Conservation (phyloP, 2,888 invertebrate genomes). For the Xiphydria camelus region DNA sequence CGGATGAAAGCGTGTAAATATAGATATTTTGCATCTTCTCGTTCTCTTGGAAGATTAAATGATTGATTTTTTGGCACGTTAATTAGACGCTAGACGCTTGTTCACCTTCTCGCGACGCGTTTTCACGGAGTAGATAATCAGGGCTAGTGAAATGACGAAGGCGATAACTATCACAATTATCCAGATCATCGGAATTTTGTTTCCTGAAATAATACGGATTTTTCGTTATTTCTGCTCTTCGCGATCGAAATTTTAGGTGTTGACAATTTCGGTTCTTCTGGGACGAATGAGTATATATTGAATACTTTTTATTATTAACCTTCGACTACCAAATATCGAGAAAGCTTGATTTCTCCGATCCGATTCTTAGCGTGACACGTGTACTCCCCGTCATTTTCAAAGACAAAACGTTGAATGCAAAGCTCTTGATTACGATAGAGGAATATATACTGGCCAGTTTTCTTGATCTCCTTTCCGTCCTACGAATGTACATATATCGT, state of each 20-base stretch:
- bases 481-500: too few relatives aligned
- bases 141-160: constrained; percentile 32
- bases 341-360: constrained; percentile 56
- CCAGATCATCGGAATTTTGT: constrained; percentile 46
- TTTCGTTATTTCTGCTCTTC: too few relatives aligned
- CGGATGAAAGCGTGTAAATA: constrained; percentile 15
- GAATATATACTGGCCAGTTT: constrained; percentile 48
- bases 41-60: not conserved
- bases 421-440: constrained; percentile 55
- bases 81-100: not conserved
- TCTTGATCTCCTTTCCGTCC: constrained; percentile 36
- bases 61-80: too few relatives aligned
- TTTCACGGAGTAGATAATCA: constrained; percentile 44
- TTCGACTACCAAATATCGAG: too few relatives aligned
- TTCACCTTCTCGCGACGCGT: constrained; percentile 53
- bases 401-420: constrained; percentile 61
- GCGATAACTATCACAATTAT: constrained; percentile 35
- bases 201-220: constrained; percentile 43
- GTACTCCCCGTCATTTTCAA: constrained; percentile 66
- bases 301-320: too few relatives aligned
- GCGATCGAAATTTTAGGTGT: too few relatives aligned
- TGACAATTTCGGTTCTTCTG: too few relatives aligned
- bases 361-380: constrained; percentile 63
- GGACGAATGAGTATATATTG: too few relatives aligned
- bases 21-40: not conserved